phyloP scores from a whole-genome alignment of 2,797 vertebrate genomes.

The Champsocephalus gunnari region DNA sequence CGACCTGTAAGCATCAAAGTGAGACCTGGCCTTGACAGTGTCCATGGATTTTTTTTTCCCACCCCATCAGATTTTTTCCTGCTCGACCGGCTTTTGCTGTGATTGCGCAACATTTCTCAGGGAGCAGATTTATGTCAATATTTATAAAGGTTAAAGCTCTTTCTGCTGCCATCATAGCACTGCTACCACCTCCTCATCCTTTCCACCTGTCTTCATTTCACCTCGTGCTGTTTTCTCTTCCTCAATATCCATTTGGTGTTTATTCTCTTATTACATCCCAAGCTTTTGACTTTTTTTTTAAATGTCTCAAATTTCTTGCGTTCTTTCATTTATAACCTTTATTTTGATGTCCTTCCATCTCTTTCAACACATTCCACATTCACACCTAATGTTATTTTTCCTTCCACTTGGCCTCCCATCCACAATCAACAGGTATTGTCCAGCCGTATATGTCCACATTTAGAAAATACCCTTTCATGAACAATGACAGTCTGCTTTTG shows the following conservation, averaged over 20 bases:
- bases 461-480: conserved; percentile 16
- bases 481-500: conserved; percentile 24
- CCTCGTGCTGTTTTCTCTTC: conserved; percentile 40
- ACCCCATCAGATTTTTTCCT: conserved; percentile 44
- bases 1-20: conserved; percentile 49
- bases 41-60: neutral
- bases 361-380: conserved; percentile 7
- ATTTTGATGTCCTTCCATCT: conserved; percentile 8
- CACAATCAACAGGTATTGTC: conserved; percentile 15
- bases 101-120: conserved; percentile 66
- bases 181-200: conserved; percentile 36
- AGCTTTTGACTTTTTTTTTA: neutral
- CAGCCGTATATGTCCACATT: conserved; percentile 15
- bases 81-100: conserved; percentile 59
- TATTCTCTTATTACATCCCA: conserved; percentile 19
- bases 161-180: conserved; percentile 43
- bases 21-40: conserved; percentile 16
- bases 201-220: conserved; percentile 48
- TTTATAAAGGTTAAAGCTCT: conserved; percentile 76
- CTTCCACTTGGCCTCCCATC: neutral
- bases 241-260: conserved; percentile 26
- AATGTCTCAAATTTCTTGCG: conserved; percentile 1
- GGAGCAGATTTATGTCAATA: conserved; percentile 74
- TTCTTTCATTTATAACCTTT: neutral
- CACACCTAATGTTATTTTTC: neutral